phyloP scores from a whole-genome alignment of 1,140 invertebrate species.

The Vollenhovia emeryi region DNA sequence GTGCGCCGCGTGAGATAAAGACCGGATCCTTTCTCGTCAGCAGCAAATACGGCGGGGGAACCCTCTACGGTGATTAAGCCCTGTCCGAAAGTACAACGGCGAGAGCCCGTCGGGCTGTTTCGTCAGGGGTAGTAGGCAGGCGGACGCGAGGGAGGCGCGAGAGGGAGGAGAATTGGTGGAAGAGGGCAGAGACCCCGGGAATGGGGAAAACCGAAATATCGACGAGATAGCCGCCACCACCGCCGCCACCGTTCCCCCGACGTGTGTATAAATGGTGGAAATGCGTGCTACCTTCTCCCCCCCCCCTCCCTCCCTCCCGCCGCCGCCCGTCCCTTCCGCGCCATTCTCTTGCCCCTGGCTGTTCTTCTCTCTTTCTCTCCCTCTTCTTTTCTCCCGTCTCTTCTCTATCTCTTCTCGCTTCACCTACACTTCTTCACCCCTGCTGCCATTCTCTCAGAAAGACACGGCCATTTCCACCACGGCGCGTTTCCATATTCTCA shows the following conservation, averaged over 20 bases:
- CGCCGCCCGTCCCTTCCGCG: no score
- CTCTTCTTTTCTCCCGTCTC: not conserved
- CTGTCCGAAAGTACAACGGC: slow-evolving; percentile 71
- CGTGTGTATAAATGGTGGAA: slow-evolving; percentile 60
- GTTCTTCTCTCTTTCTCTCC: not conserved
- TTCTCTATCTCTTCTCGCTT: slow-evolving; percentile 23
- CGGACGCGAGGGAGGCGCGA: not conserved
- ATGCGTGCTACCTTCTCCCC: slow-evolving; percentile 41
- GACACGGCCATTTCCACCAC: slow-evolving; percentile 35
- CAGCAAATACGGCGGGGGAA: slow-evolving; percentile 61
- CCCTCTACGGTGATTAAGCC: slow-evolving; percentile 72
- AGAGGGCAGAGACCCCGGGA: slow-evolving; percentile 44
- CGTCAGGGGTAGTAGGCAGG: slow-evolving; percentile 43
- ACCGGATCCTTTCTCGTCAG: slow-evolving; percentile 70
- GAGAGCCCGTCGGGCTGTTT: slow-evolving; percentile 58
- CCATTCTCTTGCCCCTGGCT: slow-evolving; percentile 44
- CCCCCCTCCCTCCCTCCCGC: not conserved
- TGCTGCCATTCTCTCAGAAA: slow-evolving; percentile 31
- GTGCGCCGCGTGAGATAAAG: slow-evolving; percentile 69
- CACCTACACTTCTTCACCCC: slow-evolving; percentile 19
- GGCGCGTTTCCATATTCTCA: slow-evolving; percentile 40
- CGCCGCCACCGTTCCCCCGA: slow-evolving; percentile 30
- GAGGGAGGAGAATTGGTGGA: slow-evolving; percentile 26
- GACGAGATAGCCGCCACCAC: slow-evolving; percentile 62
- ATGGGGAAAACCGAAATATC: slow-evolving; percentile 71